Evolutionary conservation across 2,888 invertebrate genomes (phyloP), one percentile per base, ranked within the genome.

Genomic region (Pristionchus arcanus): DNA sequence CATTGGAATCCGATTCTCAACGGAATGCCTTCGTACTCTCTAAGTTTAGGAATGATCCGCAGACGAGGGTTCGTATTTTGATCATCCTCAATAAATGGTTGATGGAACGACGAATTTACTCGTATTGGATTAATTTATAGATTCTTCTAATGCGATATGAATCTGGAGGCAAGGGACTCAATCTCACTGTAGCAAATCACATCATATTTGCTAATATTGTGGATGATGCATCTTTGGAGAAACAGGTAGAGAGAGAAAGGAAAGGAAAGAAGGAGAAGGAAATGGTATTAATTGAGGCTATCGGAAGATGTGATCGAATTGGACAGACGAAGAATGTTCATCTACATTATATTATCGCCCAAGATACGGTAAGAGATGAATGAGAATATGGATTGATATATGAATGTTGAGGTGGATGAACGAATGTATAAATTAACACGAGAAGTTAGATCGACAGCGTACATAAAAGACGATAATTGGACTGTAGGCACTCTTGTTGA

Each of bases 151-250:
- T 97, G 94, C 97, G 97, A 0, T 95, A 97, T 31, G 95, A 96
- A 87, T 96, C 96, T 89, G 97, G 97, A n/a, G 96, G 97, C 0
- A 97, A 97, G 95, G 97, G 97, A 0, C 96, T 97, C 21, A 97
- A 97, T 95, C 95, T 97, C 86, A 97, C 97, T 53, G 97, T 97
- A 95, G 97, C 97, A 0, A 97, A 97, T 0, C 97, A 97, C 95
- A 97, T 97, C 0, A 96, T 97, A 85, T 96, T 97, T 37, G 96
- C 97, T 0, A 97, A 97, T 93, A 97, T 97, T 0, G 96, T 97
- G 71, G 95, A 97, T 31, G 97, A 97, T 95, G 96, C 97, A 3
- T 97, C 97, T 0, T 97, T 97, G 93, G 97, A 97, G 94, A 95
- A 97, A 25, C 91, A 91, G 91, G 91, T 90, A 68, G 11, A 13